Percentiles rank a stretch among this genome's conserved stretches.
These are phyloP conservation scores for Girardinus metallicus DNA, from an alignment of 2,797 vertebrate genomes.

Conservation along the genomic window DNA sequence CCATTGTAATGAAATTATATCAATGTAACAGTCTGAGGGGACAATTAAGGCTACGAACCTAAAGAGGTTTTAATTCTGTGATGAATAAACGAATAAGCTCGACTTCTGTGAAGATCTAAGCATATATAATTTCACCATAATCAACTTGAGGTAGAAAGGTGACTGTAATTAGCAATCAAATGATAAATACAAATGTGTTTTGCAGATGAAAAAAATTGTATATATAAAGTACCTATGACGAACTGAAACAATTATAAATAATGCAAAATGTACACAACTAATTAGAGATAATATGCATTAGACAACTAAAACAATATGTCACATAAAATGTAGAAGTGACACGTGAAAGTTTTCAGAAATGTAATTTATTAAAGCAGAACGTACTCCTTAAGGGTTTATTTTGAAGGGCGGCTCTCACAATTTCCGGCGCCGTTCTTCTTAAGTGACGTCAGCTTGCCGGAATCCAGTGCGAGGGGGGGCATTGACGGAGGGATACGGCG, in stretches of 20 bases:
- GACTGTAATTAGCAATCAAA: not conserved
- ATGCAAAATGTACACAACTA: not conserved
- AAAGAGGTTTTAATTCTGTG: not conserved
- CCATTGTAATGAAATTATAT: not conserved
- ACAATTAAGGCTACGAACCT: not conserved
- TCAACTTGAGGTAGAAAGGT: not conserved
- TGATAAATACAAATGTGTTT: not conserved
- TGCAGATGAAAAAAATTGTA: not conserved
- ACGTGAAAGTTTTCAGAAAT: not conserved
- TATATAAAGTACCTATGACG: not conserved
- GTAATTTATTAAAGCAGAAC: not conserved
- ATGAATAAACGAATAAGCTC: not conserved
- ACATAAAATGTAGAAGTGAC: not conserved
- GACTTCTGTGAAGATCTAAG: not conserved
- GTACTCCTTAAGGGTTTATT: not conserved
- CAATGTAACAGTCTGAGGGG: not conserved
- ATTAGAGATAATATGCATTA: not conserved
- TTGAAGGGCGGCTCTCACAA: not conserved
- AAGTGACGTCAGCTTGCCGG: not conserved
- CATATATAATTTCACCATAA: not conserved
- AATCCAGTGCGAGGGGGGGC: constrained; percentile 60
- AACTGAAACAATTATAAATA: not conserved
- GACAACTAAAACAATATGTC: not conserved
- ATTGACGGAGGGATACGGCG: constrained; percentile 82
- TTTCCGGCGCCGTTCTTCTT: not conserved